Evolutionary conservation across 2,888 invertebrate genomes (phyloP).

Genomic region (Neuroscelio doddi): DNA sequence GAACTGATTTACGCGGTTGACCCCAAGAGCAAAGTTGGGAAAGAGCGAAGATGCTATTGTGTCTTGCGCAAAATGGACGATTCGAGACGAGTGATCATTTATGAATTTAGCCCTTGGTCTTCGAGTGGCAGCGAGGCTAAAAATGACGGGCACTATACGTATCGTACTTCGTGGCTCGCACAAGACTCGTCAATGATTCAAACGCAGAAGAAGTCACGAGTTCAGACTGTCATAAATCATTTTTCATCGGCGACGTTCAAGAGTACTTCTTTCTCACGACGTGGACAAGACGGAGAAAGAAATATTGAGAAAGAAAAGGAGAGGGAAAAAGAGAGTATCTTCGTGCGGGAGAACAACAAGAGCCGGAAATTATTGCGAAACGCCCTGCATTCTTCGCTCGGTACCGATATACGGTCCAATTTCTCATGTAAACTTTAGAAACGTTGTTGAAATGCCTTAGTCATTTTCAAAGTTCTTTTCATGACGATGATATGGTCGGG

Average conservation of each 20-base stretch:
- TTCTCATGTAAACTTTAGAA: constrained; percentile 3
- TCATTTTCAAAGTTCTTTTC: too few species aligned
- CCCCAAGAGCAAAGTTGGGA: too few species aligned
- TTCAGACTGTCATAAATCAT: constrained; percentile 35
- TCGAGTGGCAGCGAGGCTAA: too few species aligned
- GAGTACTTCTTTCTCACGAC: constrained; percentile 28
- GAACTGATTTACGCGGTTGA: too few species aligned
- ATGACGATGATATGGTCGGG: neutral
- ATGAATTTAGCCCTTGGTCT: neutral
- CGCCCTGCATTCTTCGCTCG: constrained; percentile 30
- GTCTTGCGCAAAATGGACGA: too few species aligned
- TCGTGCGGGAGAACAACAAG: constrained; percentile 15
- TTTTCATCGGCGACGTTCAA: constrained; percentile 29
- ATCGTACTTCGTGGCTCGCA: neutral
- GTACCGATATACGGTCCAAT: constrained; percentile 23
- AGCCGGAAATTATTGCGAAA: constrained; percentile 33
- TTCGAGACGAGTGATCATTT: too few species aligned
- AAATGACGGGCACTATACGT: neutral
- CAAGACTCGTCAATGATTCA: constrained; percentile 5
- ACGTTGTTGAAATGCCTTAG: neutral
- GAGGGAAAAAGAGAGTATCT: constrained; percentile 19
- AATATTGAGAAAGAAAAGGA: constrained; percentile 7
- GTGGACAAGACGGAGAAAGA: constrained; percentile 22
- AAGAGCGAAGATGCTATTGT: too few species aligned
- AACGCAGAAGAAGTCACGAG: constrained; percentile 23